Conservation (phyloP, 2,888 invertebrate species). For the Mechanitis mazaeus region DNA sequence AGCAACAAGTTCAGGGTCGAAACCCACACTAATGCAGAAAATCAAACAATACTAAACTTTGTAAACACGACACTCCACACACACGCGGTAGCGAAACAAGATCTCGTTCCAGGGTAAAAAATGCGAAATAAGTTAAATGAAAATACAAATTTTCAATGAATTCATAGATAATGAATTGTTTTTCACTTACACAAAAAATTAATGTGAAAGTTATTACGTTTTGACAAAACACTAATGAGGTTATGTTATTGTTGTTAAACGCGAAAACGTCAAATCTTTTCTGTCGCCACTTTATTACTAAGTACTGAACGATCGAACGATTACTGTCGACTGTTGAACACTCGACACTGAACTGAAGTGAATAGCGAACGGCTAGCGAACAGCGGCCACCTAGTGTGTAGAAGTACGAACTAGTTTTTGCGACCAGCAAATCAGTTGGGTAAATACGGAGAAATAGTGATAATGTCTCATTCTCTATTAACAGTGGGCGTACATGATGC, state of each 20-base stretch:
- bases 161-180: conserved; percentile 13
- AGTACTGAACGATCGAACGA: conserved; percentile 29
- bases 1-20: conserved; percentile 60
- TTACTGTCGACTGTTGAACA: no score
- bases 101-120: conserved; percentile 26
- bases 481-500: no score
- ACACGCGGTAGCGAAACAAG: conserved; percentile 28
- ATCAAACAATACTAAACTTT: conserved; percentile 54
- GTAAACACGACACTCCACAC: conserved; percentile 54
- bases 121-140: conserved; percentile 20
- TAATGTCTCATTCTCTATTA: no score
- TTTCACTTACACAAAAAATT: conserved; percentile 21
- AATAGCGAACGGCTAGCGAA: conserved; percentile 3
- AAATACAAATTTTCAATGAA: conserved; percentile 10
- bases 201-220: conserved; percentile 53
- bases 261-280: conserved; percentile 40
- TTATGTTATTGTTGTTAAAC: conserved; percentile 59
- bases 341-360: background rate
- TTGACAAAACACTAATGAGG: conserved; percentile 42
- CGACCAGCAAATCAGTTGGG: background rate
- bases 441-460: background rate
- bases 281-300: conserved; percentile 53
- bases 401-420: background rate
- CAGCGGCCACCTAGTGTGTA: background rate
- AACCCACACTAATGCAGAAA: conserved; percentile 49